These are phyloP conservation scores for Podargus strigoides DNA, from an alignment of 2,797 vertebrate genomes.

Conservation along the genomic window DNA sequence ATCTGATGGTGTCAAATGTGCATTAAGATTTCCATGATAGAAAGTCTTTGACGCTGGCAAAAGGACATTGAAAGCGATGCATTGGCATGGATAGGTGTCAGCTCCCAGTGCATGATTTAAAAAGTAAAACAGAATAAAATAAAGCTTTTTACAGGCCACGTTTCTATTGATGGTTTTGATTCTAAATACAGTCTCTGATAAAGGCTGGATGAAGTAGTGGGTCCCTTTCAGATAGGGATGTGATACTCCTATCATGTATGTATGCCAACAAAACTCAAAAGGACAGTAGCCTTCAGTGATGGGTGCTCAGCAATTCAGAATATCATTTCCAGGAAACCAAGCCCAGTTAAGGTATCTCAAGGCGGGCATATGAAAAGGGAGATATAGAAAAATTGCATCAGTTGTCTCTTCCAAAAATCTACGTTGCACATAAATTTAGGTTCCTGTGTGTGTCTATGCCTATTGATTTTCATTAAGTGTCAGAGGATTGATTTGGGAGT, in stretches of 20 bases:
- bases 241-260: background rate
- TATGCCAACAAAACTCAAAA: background rate
- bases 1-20: background rate
- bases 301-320: background rate
- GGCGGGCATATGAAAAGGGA: background rate
- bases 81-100: background rate
- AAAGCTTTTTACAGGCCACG: accelerated
- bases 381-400: background rate
- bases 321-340: background rate
- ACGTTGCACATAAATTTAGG: accelerated
- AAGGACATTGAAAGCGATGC: background rate
- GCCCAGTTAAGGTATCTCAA: background rate
- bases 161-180: background rate
- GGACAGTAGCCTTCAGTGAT: background rate
- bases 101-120: accelerated
- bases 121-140: background rate
- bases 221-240: background rate
- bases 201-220: background rate
- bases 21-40: background rate
- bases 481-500: background rate
- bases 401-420: background rate
- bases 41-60: background rate
- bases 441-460: background rate
- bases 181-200: background rate
- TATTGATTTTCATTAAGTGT: background rate